phyloP scores from a whole-genome alignment of 1,140 invertebrate genomes.

The Dreissena polymorpha region DNA sequence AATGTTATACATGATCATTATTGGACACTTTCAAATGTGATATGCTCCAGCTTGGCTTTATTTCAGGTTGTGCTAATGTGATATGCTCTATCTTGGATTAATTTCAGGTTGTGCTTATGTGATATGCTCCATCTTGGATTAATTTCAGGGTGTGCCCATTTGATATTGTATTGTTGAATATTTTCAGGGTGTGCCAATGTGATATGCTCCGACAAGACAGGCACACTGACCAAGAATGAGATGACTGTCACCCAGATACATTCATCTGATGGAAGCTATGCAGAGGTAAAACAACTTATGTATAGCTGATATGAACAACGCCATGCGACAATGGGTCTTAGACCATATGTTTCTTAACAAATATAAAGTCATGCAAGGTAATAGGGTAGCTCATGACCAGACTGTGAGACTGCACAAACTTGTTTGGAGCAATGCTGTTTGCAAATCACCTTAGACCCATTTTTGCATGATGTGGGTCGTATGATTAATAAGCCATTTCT shows the following conservation, averaged over 20 bases:
- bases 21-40: conserved; percentile 10
- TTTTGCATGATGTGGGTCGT: too few species aligned
- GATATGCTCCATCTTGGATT: conserved; percentile 90
- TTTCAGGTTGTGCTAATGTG: too few species aligned
- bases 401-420: too few species aligned
- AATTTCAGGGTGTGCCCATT: conserved; percentile 93
- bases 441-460: too few species aligned
- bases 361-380: too few species aligned
- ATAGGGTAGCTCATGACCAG: too few species aligned
- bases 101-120: conserved; percentile 98
- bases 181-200: conserved; percentile 75
- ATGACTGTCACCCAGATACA: conserved; percentile 97
- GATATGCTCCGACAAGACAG: conserved; percentile 99
- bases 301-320: too few species aligned
- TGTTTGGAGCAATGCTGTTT: too few species aligned
- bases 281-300: conserved; percentile 84
- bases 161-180: conserved; percentile 85
- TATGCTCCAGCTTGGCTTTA: too few species aligned
- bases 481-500: too few species aligned
- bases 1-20: not conserved
- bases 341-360: not conserved
- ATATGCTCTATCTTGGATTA: too few species aligned
- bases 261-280: conserved; percentile 94
- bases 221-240: conserved; percentile 99
- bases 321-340: not conserved